These are phyloP conservation scores for Gari tellinella DNA, from an alignment of 2,888 invertebrate genomes.

Conservation along the genomic window DNA sequence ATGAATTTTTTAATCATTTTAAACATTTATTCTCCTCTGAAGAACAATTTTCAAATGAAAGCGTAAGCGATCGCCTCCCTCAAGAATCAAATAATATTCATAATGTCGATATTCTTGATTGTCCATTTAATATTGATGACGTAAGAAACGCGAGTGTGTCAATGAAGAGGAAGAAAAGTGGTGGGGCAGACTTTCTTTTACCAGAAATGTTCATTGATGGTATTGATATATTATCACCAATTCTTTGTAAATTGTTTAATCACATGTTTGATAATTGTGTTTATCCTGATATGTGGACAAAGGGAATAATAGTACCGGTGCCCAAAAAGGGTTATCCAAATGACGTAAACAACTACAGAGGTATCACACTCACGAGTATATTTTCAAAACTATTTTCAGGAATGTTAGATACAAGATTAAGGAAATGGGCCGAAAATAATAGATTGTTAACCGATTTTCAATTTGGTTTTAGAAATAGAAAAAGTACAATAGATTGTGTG, in stretches of 20 bases:
- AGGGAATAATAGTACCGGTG: constrained; percentile 10
- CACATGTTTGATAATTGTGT: constrained; percentile 9
- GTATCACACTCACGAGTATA: too few species aligned
- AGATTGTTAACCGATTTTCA: constrained; percentile 5
- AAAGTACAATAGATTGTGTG: not conserved
- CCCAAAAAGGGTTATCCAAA: not conserved
- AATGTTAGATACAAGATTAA: constrained; percentile 8
- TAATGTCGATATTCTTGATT: too few species aligned
- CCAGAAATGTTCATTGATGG: constrained; percentile 14
- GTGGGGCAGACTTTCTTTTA: not conserved
- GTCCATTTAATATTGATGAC: not conserved
- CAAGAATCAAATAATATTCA: too few species aligned
- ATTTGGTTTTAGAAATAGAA: constrained; percentile 24
- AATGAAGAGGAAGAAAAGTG: constrained; percentile 11
- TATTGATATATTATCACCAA: constrained; percentile 1
- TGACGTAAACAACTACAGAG: too few species aligned
- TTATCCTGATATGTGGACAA: constrained; percentile 13
- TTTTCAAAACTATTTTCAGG: too few species aligned
- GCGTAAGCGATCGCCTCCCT: too few species aligned
- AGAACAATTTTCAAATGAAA: too few species aligned
- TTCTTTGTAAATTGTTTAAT: constrained; percentile 14
- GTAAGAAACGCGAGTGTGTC: constrained; percentile 2
- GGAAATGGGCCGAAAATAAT: constrained; percentile 9
- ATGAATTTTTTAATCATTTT: too few species aligned
- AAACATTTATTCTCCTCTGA: too few species aligned